Evolutionary conservation across 2,888 invertebrate genomes (phyloP), one percentile per base, ranked within the genome.

Genomic region (Macrosiphum euphorbiae): DNA sequence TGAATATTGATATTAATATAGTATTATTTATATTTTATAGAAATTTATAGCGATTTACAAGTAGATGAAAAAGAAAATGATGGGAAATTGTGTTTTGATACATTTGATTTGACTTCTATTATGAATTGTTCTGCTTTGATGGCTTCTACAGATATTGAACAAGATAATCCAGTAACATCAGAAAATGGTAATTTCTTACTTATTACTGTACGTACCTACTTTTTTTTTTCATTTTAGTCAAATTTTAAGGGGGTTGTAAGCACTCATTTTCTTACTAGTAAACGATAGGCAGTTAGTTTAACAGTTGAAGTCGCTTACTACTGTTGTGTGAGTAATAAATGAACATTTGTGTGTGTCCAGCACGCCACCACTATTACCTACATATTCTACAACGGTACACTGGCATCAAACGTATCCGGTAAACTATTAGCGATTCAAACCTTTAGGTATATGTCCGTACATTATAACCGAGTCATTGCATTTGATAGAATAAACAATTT

Each of bases 81-180:
- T 90, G 86, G 91, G n/a, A 94, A 78, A 91, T 94, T 94, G 78
- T 91, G 91, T 26, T 94, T 94, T 87, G 88, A 90, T 52, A 88
- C 94, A 16, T 94, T 94, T 89, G 90, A 94, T 93, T 84, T 94
- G 26, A 89, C 91, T 58, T 35, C 91, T 24, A 88, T 94, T 58
- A 88, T 94, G 92, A 94, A 89, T 20, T 92, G 94, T 52, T 92
- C 91, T 86, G 85, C 94, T 44, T 94, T 94, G 47, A 94, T 92
- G 92, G 92, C 94, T 91, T 94, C 93, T 41, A 67, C 88, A n/a
- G 94, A 94, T 93, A 85, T 94, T 41, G 94, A 94, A 0, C 89
- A 86, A 86, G 58, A 94, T 61, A 90, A 50, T 61, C 52, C 50
- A 50, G 16, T 86, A 44, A 78, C 91, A 44, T 92, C 85, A 44